Conservation (phyloP, 2,113 vertebrate genomes). For the Bucco capensis region DNA sequence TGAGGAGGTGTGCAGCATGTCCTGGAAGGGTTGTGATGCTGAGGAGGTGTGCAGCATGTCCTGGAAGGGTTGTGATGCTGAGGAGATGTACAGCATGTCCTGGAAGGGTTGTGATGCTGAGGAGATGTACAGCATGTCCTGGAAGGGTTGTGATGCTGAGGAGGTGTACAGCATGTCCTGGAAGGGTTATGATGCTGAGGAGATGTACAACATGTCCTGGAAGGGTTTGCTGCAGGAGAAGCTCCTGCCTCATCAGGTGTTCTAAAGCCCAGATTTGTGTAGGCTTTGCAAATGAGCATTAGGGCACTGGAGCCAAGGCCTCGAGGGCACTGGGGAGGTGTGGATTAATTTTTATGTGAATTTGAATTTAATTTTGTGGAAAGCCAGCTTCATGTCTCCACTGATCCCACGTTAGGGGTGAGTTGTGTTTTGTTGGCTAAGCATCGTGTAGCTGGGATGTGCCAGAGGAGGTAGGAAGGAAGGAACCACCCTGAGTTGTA, state of each 20-base stretch:
- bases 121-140: too few relatives aligned
- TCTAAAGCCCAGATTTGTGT: conserved; percentile 35
- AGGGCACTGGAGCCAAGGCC: neutral
- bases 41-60: too few relatives aligned
- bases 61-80: too few relatives aligned
- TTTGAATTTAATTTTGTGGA: conserved; percentile 69
- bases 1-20: neutral
- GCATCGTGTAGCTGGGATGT: neutral
- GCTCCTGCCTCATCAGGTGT: conserved; percentile 26
- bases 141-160: too few relatives aligned
- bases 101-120: neutral
- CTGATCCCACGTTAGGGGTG: neutral
- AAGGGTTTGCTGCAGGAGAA: conserved; percentile 56
- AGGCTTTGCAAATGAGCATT: conserved; percentile 54
- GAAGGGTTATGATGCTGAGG: neutral
- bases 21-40: neutral
- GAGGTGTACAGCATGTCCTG: neutral
- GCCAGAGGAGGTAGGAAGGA: conserved; percentile 20
- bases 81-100: neutral
- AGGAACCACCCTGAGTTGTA: conserved; percentile 18
- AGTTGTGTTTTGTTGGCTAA: conserved; percentile 35
- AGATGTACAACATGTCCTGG: too few relatives aligned
- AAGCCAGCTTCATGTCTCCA: conserved; percentile 57
- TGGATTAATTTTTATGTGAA: conserved; percentile 65
- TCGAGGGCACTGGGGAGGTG: conserved; percentile 27